phyloP scores from a whole-genome alignment of 37 sponge, comb jelly and placozoan genomes.

The Chondrilla cf. caribensis region DNA sequence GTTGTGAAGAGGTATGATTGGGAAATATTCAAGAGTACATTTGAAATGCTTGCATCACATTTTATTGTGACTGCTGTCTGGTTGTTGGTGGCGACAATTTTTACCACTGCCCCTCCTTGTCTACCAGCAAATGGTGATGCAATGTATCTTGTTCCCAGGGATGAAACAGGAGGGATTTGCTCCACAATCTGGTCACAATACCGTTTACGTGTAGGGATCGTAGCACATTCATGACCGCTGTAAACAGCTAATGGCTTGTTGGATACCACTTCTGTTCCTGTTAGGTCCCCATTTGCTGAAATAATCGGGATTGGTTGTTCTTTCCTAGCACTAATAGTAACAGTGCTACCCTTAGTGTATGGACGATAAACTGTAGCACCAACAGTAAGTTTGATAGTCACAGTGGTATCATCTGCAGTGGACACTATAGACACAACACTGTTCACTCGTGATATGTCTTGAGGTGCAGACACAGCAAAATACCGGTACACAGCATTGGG shows the following conservation, averaged over 20 bases:
- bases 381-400: neutral
- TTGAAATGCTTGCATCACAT: neutral
- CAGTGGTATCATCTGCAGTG: neutral
- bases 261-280: neutral
- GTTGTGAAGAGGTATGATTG: neutral
- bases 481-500: neutral
- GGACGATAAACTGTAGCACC: neutral
- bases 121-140: neutral
- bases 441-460: neutral
- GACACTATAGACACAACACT: neutral
- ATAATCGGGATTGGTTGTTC: neutral
- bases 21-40: neutral
- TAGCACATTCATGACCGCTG: slow-evolving; percentile 4
- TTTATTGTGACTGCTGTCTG: neutral
- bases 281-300: neutral
- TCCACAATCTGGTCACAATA: slow-evolving; percentile 11
- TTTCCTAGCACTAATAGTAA: neutral
- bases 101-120: neutral
- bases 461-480: neutral
- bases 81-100: neutral
- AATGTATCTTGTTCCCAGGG: neutral
- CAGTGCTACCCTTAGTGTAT: neutral
- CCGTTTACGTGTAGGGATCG: neutral
- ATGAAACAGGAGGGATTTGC: slow-evolving; percentile 10
- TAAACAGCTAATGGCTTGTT: slow-evolving; percentile 1